Evolutionary conservation across 2,888 invertebrate species (phyloP), one percentile per base, ranked within the genome.

Genomic region (Drymonia ruficornis): DNA sequence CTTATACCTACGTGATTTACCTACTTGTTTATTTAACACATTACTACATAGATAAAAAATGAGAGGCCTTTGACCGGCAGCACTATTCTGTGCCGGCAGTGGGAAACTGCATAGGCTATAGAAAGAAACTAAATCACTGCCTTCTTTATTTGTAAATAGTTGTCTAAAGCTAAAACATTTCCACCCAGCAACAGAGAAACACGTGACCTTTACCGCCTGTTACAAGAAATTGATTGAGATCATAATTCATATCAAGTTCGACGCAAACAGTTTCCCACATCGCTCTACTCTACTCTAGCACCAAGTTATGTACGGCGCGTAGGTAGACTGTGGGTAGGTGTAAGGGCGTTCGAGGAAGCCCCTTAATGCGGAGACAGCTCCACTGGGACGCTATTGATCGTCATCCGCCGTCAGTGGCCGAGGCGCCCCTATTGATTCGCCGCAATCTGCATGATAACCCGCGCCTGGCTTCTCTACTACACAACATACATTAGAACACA

Each of bases 401-500:
- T 91, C 91, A 91, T 90, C 89, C 90, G 83, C 79, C 88, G 91
- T 91, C 91, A 91, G 90, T 86, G 89, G 84, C 81, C 89, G 89
- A 85, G 88, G 83, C 89, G 85, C 87, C 78, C 84, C 88, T 92
- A 92, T 92, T 92, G 91, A 92, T 92, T 92, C 88, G 87, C 89
- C 90, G 90, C 91, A 92, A 92, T 91, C 91, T 92, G 89, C 91
- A 90, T 91, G 91, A 91, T 90, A 90, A 86, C 90, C 84, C 86
- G 87, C 83, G 86, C 83, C 82, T 82, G 87, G 85, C 87, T 87
- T 88, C 89, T 86, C 83, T 80, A 80, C 81, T 78, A 76, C 70
- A 70, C 67, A 64, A 75, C 74, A 74, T 75, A 83, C 79, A 84
- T 85, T 83, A 82, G 73, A 81, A 78, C 76, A 78, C 77, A 79